Base-by-base conservation (phyloP, 2,797 vertebrate genomes). In the Coccyzus lansbergi region DNA sequence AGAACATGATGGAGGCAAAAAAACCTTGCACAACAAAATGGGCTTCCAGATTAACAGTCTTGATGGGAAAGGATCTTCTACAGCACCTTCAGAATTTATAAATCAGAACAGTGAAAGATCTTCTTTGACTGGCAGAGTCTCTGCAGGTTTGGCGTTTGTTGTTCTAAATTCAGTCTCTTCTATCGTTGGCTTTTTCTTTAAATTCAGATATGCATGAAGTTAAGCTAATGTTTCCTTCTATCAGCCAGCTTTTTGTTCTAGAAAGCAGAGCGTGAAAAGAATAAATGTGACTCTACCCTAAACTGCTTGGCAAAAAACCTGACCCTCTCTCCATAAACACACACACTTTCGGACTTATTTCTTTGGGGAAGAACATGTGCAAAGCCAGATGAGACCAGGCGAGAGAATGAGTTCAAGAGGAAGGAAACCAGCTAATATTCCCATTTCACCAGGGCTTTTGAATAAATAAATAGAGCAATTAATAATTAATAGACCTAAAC, bases 401-500 rank as follows among this genome's bases (percentile, higher is more conserved):
- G 55, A 88, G 67, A 90, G n/a, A 78, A 69, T n/a, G 51, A 15
- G 1, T 75, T 83, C 76, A 48, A 21, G 67, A 86, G 67, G 90
- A 94, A 93, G 36, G n/a, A 86, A 91, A 88, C 42, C 28, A 86
- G n/a, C 36, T 88, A 83, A 80, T 79, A 84, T 79, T 94, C 95
- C 94, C 95, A 80, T 93, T 93, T 94, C 88, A 88, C 59, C 13
- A 0, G 16, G 68, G 83, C 67, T 94, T 93, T 93, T 95, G 46
- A 96, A 96, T 96, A 96, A 96, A 93, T 95, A 93, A 96, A 91
- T 74, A 80, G 36, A 77, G 7, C 24, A 60, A 82, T 96, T 94
- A 94, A 96, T 94, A 92, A 94, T 95, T 94, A 90, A 96, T 70
- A 49, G 67, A 40, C 26, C 56, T 63, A 95, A 96, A 95, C 65